Evolutionary conservation across 2,113 vertebrate genomes (phyloP).

Genomic region (Rhinolophus sinicus): DNA sequence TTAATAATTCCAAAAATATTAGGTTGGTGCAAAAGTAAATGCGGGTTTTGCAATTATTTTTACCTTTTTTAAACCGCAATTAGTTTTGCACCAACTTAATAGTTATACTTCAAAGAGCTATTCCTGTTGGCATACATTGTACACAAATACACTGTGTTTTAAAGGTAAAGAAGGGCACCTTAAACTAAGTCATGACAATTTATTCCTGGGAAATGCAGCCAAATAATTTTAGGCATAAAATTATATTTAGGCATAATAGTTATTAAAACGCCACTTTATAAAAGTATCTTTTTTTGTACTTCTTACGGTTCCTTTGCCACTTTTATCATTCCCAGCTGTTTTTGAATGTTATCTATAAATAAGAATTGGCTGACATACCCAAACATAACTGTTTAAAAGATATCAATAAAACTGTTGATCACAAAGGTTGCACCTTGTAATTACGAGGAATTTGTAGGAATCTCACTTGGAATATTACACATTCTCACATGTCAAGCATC

Average conservation of each 20-base stretch:
- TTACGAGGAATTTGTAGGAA: not conserved
- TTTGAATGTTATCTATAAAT: not conserved
- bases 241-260: not conserved
- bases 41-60: too few relatives aligned
- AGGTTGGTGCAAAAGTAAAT: too few relatives aligned
- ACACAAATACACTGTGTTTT: not conserved
- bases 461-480: not conserved
- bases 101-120: not conserved
- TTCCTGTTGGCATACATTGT: not conserved
- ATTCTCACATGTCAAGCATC: not conserved
- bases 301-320: not conserved
- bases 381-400: not conserved
- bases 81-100: too few relatives aligned
- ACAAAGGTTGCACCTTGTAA: not conserved
- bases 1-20: constrained; percentile 21
- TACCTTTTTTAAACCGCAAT: too few relatives aligned
- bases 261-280: not conserved
- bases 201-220: not conserved
- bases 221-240: not conserved
- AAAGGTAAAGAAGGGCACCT: not conserved
- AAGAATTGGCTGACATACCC: not conserved
- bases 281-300: not conserved
- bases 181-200: not conserved
- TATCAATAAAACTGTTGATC: not conserved
- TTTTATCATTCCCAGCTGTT: constrained; percentile 16